Base-by-base conservation (phyloP, 2,888 invertebrate genomes). In the Cataglyphis rosenhaueri region DNA sequence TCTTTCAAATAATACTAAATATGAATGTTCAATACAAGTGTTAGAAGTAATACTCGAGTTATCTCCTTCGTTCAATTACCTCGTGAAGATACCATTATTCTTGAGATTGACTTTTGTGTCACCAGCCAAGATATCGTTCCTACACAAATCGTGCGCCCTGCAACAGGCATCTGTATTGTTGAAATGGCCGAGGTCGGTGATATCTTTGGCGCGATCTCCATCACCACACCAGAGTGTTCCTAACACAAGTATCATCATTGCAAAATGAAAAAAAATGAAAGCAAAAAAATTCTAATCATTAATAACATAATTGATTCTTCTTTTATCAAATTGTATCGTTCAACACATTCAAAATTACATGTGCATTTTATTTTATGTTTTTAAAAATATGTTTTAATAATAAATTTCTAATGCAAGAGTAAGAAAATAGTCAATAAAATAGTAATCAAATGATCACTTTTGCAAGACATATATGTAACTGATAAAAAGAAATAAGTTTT, bases 191-290 rank as follows among this genome's bases (percentile, higher is more conserved):
- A 97, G 93, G 87, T 97, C 96, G 1, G 95, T 94, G 21, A 95
- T 94, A 5, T 95, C 95, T 12, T 95, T 94, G 0, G 97, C 96
- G 0, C 95, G 95, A 88, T 96, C 96, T 0, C 97, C 97, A 73
- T 95, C 95, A 0, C 97, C 97, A 89, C 97, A 97, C 97, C 97
- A 97, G 15, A 96, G 95, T 0, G 97, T 97, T 10, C 97, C 97
- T 96, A 65, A 15, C 52, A 68, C 59, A 59, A 44, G 21, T 15
- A 79, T 79, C 8, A 10, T 70, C n/a, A 44, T 44, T 21, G 12
- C 12, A 6, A 0, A 29, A 41, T 52, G 1, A 32, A 57, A 18
- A 4, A 70, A 41, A 41, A 29, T 9, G 0, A 44, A 0, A 3
- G 29, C 5, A 25, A 21, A 10, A 48, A 48, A 29, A 18, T 0